Conservation (phyloP, 2,113 vertebrate genomes). For the Hassar affinis region DNA sequence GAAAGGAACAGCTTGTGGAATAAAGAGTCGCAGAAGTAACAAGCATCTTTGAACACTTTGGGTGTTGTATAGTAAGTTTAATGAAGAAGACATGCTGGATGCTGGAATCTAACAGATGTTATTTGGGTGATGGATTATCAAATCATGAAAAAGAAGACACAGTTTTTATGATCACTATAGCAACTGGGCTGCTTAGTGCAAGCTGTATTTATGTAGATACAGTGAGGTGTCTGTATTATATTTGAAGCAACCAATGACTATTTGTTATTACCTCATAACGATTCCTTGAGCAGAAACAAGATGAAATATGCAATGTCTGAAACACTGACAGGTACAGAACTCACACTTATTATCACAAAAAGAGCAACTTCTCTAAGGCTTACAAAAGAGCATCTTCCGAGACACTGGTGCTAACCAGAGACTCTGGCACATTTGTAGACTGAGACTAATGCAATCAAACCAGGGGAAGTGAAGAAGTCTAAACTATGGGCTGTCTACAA, state of each 20-base stretch:
- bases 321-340: conserved; percentile 55
- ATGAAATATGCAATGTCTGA: not conserved
- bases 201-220: not conserved
- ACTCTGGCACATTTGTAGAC: conserved; percentile 60
- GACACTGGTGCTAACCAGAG: conserved; percentile 58
- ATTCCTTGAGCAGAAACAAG: not conserved
- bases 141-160: not conserved
- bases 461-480: conserved; percentile 52
- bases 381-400: conserved; percentile 55
- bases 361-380: conserved; percentile 59
- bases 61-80: not conserved
- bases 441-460: conserved; percentile 62
- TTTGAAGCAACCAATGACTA: not conserved
- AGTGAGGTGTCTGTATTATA: not conserved
- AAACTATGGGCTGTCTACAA: conserved; percentile 24
- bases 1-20: conserved; percentile 8
- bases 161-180: not conserved
- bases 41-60: conserved; percentile 12
- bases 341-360: conserved; percentile 60
- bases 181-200: not conserved
- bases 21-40: conserved; percentile 1
- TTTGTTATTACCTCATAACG: conserved; percentile 1
- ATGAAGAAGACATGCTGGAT: not conserved
- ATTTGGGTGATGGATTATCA: conserved; percentile 17
- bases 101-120: conserved; percentile 7